Conservation (phyloP, 1,140 invertebrate genomes). For the Tetragnatha versicolor region DNA sequence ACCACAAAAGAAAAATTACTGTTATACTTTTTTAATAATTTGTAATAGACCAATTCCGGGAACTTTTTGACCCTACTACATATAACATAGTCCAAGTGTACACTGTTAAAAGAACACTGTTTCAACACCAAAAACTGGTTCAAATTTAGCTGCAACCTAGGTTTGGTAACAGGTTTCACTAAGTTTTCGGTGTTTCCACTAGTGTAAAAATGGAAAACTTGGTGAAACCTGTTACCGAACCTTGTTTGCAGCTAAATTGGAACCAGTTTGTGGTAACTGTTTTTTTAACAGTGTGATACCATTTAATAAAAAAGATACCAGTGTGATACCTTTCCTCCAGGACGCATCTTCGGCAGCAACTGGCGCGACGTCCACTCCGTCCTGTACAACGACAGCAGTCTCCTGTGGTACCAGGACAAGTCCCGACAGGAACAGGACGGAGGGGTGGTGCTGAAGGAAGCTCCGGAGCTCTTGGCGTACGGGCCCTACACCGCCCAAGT, state of each 20-base stretch:
- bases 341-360: conserved; percentile 76
- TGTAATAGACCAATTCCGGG: no score
- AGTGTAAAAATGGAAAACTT: no score
- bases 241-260: no score
- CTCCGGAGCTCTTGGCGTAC: conserved; percentile 79
- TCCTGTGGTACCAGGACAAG: conserved; percentile 78
- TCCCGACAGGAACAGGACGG: conserved; percentile 66
- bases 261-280: not conserved
- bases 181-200: no score
- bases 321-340: conserved; percentile 67
- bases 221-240: no score
- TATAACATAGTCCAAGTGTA: no score
- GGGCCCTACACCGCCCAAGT: conserved; percentile 77
- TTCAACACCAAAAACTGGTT: no score
- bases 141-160: no score
- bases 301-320: not conserved
- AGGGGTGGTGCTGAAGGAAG: conserved; percentile 73
- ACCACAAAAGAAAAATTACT: no score
- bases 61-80: no score
- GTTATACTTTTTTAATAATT: no score
- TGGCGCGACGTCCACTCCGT: conserved; percentile 83
- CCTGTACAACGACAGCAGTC: conserved; percentile 78
- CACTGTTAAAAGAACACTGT: not conserved
- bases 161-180: no score
- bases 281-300: not conserved